Conservation (phyloP, 2,113 vertebrate species). For the Ictalurus furcatus region DNA sequence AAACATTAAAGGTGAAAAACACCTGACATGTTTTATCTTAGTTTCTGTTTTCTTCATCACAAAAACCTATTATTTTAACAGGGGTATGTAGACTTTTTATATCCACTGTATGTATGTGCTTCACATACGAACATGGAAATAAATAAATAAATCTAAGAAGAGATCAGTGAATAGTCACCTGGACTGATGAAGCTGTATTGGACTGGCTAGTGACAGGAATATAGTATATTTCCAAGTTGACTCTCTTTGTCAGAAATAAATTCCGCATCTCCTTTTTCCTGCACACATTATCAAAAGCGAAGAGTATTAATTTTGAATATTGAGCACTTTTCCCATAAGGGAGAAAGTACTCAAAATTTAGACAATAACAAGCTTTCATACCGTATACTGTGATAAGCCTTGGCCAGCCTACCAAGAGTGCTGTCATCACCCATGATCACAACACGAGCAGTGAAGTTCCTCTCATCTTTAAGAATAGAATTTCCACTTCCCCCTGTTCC, state of each 20-base stretch:
- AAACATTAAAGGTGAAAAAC: neutral
- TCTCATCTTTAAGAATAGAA: constrained; percentile 56
- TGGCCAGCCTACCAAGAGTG: constrained; percentile 79
- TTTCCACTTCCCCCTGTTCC: neutral
- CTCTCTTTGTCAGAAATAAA: constrained; percentile 73
- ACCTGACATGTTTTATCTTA: neutral
- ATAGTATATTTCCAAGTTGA: constrained; percentile 84
- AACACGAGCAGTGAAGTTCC: constrained; percentile 76
- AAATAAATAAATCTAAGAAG: neutral
- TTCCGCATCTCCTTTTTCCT: constrained; percentile 79
- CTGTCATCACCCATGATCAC: constrained; percentile 83
- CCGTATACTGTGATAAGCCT: constrained; percentile 77
- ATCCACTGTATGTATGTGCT: neutral
- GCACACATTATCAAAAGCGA: constrained; percentile 12
- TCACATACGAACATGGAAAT: no score
- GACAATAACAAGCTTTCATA: constrained; percentile 54
- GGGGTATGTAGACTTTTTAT: neutral
- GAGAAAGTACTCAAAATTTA: neutral
- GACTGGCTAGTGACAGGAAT: constrained; percentile 69
- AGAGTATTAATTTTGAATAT: neutral
- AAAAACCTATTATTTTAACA: neutral
- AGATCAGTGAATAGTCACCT: constrained; percentile 53
- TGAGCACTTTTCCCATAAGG: neutral
- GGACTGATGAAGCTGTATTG: neutral
- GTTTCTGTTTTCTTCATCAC: neutral